Percentiles rank a stretch among this genome's conserved stretches.
phyloP scores from a whole-genome alignment of 2,113 vertebrate genomes.

The Hippopotamus amphibius region DNA sequence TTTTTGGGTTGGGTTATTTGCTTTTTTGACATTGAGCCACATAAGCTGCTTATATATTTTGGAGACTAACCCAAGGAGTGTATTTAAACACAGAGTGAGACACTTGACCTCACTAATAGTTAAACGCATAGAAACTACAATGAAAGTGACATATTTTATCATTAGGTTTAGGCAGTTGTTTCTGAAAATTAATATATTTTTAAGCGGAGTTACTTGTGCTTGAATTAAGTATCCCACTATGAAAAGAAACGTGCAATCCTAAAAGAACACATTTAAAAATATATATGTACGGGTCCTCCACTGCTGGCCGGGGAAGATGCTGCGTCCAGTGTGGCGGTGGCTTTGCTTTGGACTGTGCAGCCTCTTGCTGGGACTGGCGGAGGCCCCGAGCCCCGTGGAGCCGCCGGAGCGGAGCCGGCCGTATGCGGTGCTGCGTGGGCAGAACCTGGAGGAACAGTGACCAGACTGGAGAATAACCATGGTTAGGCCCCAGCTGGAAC shows the following conservation, averaged over 20 bases:
- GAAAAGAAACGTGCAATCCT: neutral
- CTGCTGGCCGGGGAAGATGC: neutral
- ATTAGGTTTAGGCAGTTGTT: neutral
- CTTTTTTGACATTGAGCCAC: too few relatives aligned
- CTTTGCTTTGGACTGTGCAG: neutral
- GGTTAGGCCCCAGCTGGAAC: neutral
- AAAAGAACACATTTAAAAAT: neutral
- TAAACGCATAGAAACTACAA: neutral
- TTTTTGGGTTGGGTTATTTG: too few relatives aligned
- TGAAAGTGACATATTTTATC: neutral
- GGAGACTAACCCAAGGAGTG: too few relatives aligned
- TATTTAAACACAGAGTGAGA: neutral
- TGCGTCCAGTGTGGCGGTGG: fast-evolving
- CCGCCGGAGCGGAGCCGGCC: slow-evolving; percentile 84
- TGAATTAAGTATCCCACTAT: neutral
- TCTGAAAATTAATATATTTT: neutral
- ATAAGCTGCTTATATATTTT: too few relatives aligned
- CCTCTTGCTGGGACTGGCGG: slow-evolving; percentile 54
- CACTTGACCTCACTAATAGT: neutral
- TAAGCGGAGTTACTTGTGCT: neutral
- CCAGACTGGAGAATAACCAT: neutral
- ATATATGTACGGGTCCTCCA: neutral
- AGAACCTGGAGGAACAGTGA: slow-evolving; percentile 86
- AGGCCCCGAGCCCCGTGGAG: slow-evolving; percentile 24
- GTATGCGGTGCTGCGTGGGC: slow-evolving; percentile 89